Percentiles rank a stretch among this genome's conserved stretches.
These are phyloP conservation scores for Odontothrips loti DNA, from an alignment of 2,888 invertebrate genomes.

Conservation along the genomic window DNA sequence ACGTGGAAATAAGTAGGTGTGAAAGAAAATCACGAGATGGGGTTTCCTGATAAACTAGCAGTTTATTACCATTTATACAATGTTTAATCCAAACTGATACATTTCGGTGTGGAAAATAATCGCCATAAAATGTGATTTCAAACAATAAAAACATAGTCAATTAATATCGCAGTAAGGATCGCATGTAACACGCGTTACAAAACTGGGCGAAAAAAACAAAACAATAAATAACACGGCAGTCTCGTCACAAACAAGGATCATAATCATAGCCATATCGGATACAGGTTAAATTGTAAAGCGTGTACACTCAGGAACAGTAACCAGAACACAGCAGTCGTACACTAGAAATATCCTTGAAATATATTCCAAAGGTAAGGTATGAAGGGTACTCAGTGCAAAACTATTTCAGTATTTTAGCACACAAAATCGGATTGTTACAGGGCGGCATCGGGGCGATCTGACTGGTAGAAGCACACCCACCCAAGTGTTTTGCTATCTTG, in stretches of 20 bases:
- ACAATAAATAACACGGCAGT: neutral
- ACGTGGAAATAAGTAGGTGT: too few species aligned
- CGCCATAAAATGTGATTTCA: conserved; percentile 23
- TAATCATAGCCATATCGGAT: conserved; percentile 5
- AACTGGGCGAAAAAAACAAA: neutral
- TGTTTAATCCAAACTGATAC: conserved; percentile 41
- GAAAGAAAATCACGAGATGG: conserved; percentile 28
- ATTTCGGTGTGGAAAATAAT: conserved; percentile 37
- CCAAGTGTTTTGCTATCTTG: neutral
- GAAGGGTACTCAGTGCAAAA: too few species aligned
- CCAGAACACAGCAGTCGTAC: neutral
- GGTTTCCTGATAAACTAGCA: conserved; percentile 42
- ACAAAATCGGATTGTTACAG: too few species aligned
- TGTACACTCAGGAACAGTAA: neutral
- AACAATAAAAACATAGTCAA: conserved; percentile 8
- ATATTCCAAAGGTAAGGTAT: neutral
- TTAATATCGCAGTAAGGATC: conserved; percentile 22
- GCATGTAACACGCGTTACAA: conserved; percentile 7
- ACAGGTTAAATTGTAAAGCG: neutral
- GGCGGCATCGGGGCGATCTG: neutral
- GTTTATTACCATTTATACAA: conserved; percentile 43
- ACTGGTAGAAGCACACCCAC: neutral
- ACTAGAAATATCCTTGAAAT: too few species aligned
- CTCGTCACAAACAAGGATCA: conserved; percentile 12
- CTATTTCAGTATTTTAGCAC: too few species aligned